Evolutionary conservation across 2,113 vertebrate species (phyloP), one percentile per base, ranked within the genome.

Genomic region (Amphiprion ocellaris): DNA sequence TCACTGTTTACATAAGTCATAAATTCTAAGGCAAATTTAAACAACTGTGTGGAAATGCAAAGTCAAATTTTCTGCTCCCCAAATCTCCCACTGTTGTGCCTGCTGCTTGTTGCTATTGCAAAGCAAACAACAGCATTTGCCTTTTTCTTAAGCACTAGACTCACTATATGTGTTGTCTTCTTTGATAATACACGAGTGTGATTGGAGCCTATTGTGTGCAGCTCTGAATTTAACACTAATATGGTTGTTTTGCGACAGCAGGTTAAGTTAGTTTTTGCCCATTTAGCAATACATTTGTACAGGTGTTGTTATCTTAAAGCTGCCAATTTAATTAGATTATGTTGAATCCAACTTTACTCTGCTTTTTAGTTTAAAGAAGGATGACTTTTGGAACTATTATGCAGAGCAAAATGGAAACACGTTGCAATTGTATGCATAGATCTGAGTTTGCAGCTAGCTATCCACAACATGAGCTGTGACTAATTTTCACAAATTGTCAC

Each of bases 231-330:
- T 46, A 15, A 44, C n/a, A 49, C 30, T 11, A 37, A 65, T 63
- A 56, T 58, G 16, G n/a, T 63, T 65, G 59, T 71, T 83, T 77
- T 74, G 50, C 21, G 33, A 66, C 69, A 70, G 61, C 58, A 55
- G 70, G 16, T 23, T 30, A 7, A 10, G 47, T 11, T 66, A 21
- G 28, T 68, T 61, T 2, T 8, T 10, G 39, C 4, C 46, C 10
- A 23, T 68, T 76, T 19, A 62, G 19, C 14, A 15, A 15, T 12
- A n/a, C 3, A 17, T 24, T 7, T 6, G 49, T 2, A 26, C 26
- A 49, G 24, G 41, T 61, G 55, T 61, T n/a, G 3, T 49, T 71
- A 10, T 53, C 4, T 69, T 14, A 63, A 50, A 58, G 47, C 46
- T 21, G 4, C 6, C 2, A 30, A 23, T 64, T 69, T 69, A 24